A percentile compares a stretch with the other conserved stretches of the same genome.
These are phyloP conservation scores for Ranitomeya imitator DNA, from an alignment of 2,113 vertebrate genomes.

Conservation along the genomic window DNA sequence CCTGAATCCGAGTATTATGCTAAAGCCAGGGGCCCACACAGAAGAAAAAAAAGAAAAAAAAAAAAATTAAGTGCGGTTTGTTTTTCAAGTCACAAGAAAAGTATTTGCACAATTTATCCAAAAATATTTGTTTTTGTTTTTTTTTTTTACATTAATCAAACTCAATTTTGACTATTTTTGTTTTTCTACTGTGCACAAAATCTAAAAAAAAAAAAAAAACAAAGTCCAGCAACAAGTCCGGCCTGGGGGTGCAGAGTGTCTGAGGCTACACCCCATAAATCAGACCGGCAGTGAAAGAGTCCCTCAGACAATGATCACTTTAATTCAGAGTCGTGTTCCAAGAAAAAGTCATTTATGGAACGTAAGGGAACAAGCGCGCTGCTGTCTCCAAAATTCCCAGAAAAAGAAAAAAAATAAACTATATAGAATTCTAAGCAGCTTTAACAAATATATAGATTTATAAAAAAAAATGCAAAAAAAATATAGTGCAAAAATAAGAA, in stretches of 20 bases:
- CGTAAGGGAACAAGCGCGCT: neutral
- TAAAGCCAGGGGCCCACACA: too few relatives aligned
- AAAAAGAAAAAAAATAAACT: neutral
- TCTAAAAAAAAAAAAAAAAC: constrained; percentile 9
- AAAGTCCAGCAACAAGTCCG: neutral
- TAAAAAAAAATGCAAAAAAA: neutral
- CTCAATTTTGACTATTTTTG: neutral
- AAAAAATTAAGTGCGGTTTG: too few relatives aligned
- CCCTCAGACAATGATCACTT: neutral
- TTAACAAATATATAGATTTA: neutral
- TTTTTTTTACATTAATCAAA: neutral
- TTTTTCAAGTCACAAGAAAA: too few relatives aligned
- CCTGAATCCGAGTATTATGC: too few relatives aligned
- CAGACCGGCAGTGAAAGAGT: neutral
- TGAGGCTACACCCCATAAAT: neutral
- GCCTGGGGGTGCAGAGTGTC: neutral
- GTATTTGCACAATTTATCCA: too few relatives aligned
- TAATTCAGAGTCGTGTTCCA: neutral
- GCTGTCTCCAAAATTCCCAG: neutral
- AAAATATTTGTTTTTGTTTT: too few relatives aligned
- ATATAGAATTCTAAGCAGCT: neutral
- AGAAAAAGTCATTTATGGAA: neutral
- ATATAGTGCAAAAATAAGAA: neutral
- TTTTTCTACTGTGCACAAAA: neutral
- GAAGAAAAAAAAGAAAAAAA: too few relatives aligned